Evolutionary conservation across 2,113 vertebrate species (phyloP).

Genomic region (Tachuris rubrigastra): DNA sequence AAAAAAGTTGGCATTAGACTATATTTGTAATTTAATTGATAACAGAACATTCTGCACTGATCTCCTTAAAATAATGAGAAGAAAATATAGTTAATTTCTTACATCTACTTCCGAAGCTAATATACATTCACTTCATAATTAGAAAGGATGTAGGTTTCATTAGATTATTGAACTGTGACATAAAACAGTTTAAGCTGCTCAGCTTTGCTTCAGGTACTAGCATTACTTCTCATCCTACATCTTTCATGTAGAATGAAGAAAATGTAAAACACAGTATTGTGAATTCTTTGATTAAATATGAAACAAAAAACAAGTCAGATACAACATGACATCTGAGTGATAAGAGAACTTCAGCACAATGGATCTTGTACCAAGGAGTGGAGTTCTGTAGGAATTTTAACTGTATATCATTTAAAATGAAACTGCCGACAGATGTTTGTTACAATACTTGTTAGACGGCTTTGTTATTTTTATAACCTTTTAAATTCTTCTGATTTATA

Average conservation of each 20-base stretch:
- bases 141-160: not conserved
- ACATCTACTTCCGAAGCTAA: not conserved
- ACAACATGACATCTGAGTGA: not conserved
- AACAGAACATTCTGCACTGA: not conserved
- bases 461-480: slow-evolving; percentile 61
- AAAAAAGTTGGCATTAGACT: not conserved
- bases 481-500: slow-evolving; percentile 62
- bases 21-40: not conserved
- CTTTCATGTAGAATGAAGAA: not conserved
- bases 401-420: not conserved
- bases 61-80: not conserved
- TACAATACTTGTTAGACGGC: slow-evolving; percentile 38
- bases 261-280: not conserved
- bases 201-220: not conserved
- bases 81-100: not conserved
- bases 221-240: not conserved
- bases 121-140: not conserved
- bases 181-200: not conserved
- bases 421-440: slow-evolving; percentile 31
- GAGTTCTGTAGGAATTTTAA: slow-evolving; percentile 36
- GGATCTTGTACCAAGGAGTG: not conserved
- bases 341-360: not conserved
- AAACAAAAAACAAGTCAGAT: not conserved
- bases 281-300: not conserved
- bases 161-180: not conserved